Evolutionary conservation across 2,888 invertebrate species (phyloP).

Genomic region (Pterostichus madidus): DNA sequence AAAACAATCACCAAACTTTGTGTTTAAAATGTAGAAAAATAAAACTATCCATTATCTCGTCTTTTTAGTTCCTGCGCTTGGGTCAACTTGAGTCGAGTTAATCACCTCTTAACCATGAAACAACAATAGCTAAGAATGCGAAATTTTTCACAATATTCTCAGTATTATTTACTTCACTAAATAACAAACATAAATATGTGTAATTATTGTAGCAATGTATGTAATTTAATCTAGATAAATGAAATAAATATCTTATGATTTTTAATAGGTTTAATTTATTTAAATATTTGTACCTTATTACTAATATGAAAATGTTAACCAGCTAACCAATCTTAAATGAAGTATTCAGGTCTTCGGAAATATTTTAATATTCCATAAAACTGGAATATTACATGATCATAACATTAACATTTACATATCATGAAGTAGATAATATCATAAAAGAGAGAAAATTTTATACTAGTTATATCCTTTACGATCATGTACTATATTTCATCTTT

Average conservation of each 20-base stretch:
- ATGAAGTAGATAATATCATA: no score
- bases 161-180: neutral
- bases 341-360: no score
- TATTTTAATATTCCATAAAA: no score
- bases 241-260: neutral
- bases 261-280: constrained; percentile 3
- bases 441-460: no score
- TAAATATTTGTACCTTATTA: constrained; percentile 12
- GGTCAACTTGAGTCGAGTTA: neutral
- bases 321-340: neutral
- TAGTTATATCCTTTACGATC: no score
- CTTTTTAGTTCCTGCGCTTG: neutral
- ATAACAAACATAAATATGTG: neutral
- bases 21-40: constrained; percentile 31
- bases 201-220: neutral
- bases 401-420: no score
- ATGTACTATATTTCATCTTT: no score
- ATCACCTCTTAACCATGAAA: neutral
- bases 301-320: constrained; percentile 8
- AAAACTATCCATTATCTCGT: constrained; percentile 17
- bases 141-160: constrained; percentile 1
- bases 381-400: no score
- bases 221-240: neutral
- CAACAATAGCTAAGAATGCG: constrained; percentile 1
- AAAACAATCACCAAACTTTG: constrained; percentile 14